A percentile compares a stretch with the other conserved stretches of the same genome.
Evolutionary conservation across 2,888 invertebrate species (phyloP).

Genomic region (Apamea epomidion): DNA sequence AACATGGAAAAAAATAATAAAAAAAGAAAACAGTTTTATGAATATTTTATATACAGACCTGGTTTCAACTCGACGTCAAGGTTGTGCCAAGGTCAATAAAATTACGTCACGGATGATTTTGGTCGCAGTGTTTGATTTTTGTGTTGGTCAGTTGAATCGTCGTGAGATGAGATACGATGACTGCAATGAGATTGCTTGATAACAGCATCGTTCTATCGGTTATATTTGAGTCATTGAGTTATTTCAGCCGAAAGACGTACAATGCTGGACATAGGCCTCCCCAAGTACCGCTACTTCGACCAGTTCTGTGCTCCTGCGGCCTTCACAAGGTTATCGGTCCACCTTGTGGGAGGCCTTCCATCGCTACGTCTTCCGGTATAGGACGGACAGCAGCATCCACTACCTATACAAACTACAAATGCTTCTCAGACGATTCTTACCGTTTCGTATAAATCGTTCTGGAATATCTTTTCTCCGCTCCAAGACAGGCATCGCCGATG

Average conservation of each 20-base stretch:
- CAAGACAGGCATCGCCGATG: neutral
- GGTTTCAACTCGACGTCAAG: constrained; percentile 40
- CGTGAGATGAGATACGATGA: neutral
- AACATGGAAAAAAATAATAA: no score
- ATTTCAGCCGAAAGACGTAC: no score
- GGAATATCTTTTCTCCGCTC: neutral
- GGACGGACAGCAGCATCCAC: neutral
- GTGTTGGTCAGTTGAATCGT: neutral
- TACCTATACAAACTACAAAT: neutral
- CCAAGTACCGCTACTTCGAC: no score
- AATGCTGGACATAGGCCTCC: no score
- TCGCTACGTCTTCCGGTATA: neutral
- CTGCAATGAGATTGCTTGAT: constrained; percentile 8
- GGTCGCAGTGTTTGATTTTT: neutral
- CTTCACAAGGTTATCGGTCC: no score
- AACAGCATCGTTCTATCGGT: neutral
- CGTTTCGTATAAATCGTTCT: neutral
- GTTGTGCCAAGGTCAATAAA: constrained; percentile 31
- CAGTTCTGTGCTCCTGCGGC: no score
- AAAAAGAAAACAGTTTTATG: neutral
- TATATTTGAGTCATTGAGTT: no score
- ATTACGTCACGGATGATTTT: constrained; percentile 16
- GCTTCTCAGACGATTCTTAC: neutral
- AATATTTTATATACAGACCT: constrained; percentile 42
- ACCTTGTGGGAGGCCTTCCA: no score